phyloP scores from a whole-genome alignment of 2,888 invertebrate genomes.

The Diogma glabrata region DNA sequence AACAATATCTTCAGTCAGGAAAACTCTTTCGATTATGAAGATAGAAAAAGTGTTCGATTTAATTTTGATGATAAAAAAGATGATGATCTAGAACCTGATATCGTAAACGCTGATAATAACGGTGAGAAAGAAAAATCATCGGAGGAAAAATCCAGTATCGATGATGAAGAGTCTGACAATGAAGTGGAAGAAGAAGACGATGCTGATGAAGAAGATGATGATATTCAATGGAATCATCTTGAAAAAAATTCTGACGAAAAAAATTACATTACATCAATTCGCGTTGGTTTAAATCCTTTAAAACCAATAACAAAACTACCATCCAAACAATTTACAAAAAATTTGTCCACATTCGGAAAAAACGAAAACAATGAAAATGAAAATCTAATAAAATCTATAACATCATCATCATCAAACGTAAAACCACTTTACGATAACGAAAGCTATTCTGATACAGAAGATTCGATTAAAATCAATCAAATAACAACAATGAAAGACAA shows the following conservation, averaged over 20 bases:
- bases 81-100: conserved; percentile 23
- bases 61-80: conserved; percentile 33
- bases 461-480: conserved; percentile 38
- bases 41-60: conserved; percentile 63
- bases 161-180: conserved; percentile 21
- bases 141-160: conserved; percentile 25
- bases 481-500: conserved; percentile 33
- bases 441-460: conserved; percentile 33
- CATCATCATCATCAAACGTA: conserved; percentile 15
- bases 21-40: conserved; percentile 44
- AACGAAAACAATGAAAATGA: conserved; percentile 23
- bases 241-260: conserved; percentile 1
- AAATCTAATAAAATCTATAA: too few relatives aligned
- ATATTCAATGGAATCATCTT: conserved; percentile 24
- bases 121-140: conserved; percentile 26
- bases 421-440: conserved; percentile 32
- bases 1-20: conserved; percentile 16
- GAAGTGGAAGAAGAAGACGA: conserved; percentile 13
- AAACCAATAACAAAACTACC: conserved; percentile 18
- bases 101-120: conserved; percentile 27
- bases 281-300: conserved; percentile 10
- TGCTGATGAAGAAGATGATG: conserved; percentile 31
- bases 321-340: conserved; percentile 11
- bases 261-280: conserved; percentile 7
- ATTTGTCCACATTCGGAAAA: conserved; percentile 26